phyloP scores from a whole-genome alignment of 2,113 vertebrate genomes.

The Copsychus sechellarum region DNA sequence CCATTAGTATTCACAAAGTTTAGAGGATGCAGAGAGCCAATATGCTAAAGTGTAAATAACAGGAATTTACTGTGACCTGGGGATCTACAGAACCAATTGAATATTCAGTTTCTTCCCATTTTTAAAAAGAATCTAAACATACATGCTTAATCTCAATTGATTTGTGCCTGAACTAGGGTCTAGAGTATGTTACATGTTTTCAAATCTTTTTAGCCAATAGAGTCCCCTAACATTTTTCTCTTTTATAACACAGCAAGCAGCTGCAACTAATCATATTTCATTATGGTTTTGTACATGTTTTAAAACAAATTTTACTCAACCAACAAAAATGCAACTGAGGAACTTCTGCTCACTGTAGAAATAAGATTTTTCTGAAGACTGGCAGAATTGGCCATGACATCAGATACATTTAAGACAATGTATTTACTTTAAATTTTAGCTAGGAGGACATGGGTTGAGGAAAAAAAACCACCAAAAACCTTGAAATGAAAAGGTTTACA shows the following conservation, averaged over 20 bases:
- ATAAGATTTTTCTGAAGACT: not conserved
- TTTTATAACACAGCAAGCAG: slow-evolving; percentile 13
- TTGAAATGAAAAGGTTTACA: not conserved
- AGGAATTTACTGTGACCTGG: not conserved
- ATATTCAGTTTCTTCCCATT: not conserved
- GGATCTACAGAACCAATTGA: not conserved
- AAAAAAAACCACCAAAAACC: not conserved
- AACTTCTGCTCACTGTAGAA: not conserved
- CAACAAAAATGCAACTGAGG: not conserved
- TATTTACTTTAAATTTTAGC: not conserved
- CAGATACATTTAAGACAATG: not conserved
- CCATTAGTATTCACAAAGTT: not conserved
- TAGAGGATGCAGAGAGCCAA: not conserved
- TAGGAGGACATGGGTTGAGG: not conserved
- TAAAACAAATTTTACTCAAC: not conserved
- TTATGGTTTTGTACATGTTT: not conserved
- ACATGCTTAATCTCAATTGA: not conserved
- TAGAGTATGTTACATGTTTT: not conserved
- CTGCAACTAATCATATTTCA: slow-evolving; percentile 23
- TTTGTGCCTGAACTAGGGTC: not conserved
- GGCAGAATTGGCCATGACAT: not conserved
- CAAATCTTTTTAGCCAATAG: not conserved
- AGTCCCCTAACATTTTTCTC: not conserved
- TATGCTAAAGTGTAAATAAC: not conserved
- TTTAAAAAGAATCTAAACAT: not conserved